These are phyloP conservation scores for Geophilus truncorum DNA, from an alignment of 2,888 invertebrate genomes.

Conservation along the genomic window DNA sequence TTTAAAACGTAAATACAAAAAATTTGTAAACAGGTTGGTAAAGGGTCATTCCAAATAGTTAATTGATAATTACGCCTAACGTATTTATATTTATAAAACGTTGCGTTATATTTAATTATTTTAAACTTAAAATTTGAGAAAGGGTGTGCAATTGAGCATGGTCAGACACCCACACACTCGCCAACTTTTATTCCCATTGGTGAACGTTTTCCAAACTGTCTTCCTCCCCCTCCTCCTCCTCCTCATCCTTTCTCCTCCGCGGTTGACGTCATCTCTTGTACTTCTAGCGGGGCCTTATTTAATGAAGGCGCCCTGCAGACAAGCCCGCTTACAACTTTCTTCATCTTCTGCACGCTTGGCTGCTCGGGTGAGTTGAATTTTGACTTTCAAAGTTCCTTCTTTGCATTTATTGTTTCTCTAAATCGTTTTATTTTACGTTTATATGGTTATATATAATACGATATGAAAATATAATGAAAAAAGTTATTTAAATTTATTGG, in stretches of 20 bases:
- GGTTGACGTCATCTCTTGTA: not conserved
- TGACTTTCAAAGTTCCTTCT: not conserved
- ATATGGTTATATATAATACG: too few relatives aligned
- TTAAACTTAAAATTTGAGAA: not conserved
- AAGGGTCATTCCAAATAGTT: too few relatives aligned
- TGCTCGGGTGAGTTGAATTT: not conserved
- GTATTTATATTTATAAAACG: too few relatives aligned
- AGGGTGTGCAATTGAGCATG: not conserved
- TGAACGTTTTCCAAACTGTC: not conserved
- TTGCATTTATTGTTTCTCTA: not conserved
- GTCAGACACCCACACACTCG: not conserved
- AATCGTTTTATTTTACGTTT: too few relatives aligned
- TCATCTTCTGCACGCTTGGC: not conserved
- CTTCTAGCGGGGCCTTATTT: not conserved
- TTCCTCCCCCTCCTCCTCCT: not conserved
- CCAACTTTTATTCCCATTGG: constrained; percentile 13
- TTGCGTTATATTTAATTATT: too few relatives aligned
- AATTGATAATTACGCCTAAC: too few relatives aligned
- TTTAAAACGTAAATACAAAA: too few relatives aligned
- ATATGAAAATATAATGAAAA: too few relatives aligned
- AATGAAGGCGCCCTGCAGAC: not conserved
- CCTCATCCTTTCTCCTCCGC: not conserved
- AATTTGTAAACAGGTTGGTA: too few relatives aligned
- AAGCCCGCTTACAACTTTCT: constrained; percentile 11
- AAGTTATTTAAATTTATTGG: too few relatives aligned